Conservation (phyloP, 1,140 invertebrate species). For the Tachypleus tridentatus region DNA sequence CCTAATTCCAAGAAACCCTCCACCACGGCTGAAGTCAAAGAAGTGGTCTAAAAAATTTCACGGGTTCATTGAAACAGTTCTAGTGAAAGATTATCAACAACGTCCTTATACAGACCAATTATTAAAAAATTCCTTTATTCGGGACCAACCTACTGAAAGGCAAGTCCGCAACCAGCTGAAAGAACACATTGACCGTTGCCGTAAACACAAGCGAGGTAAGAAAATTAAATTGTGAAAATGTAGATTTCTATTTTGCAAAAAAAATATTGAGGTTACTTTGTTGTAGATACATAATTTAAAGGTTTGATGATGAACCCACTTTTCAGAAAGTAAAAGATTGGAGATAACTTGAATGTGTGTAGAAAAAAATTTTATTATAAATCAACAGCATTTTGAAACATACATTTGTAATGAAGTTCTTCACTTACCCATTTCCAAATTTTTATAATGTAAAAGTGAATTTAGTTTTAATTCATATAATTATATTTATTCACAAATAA, state of each 20-base stretch:
- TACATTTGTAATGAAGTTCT: too few relatives aligned
- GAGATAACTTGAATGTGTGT: too few relatives aligned
- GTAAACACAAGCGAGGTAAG: constrained; percentile 25
- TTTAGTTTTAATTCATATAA: too few relatives aligned
- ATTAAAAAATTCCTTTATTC: constrained; percentile 92
- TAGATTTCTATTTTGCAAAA: background rate
- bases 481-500: too few relatives aligned
- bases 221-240: background rate
- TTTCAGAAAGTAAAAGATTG: background rate
- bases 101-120: constrained; percentile 96
- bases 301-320: background rate
- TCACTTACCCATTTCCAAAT: too few relatives aligned
- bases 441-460: too few relatives aligned
- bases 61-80: constrained; percentile 71
- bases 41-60: constrained; percentile 94
- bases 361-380: too few relatives aligned
- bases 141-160: constrained; percentile 93
- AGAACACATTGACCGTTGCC: constrained; percentile 91
- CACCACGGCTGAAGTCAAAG: constrained; percentile 91
- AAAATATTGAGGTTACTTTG: constrained; percentile 4
- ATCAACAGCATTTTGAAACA: too few relatives aligned
- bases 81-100: constrained; percentile 97
- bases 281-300: background rate
- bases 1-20: constrained; percentile 93
- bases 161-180: constrained; percentile 97